These are phyloP conservation scores for Zosterops borbonicus DNA, from an alignment of 2,113 vertebrate genomes.

Conservation along the genomic window DNA sequence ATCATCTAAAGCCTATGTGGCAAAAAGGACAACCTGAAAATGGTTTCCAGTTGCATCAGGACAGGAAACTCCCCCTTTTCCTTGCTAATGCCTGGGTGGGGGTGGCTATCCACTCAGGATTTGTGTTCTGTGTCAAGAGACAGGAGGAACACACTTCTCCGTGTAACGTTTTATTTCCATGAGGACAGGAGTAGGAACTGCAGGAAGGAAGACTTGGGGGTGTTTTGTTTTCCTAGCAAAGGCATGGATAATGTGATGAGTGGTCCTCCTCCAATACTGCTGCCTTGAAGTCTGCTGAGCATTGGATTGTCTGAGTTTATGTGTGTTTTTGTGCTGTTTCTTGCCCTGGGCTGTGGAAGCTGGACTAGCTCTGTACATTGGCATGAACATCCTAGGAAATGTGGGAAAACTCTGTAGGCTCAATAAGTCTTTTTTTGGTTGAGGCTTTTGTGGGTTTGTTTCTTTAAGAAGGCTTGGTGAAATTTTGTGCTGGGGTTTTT, in stretches of 20 bases:
- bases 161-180: neutral
- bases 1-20: neutral
- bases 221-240: neutral
- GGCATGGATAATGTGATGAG: neutral
- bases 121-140: neutral
- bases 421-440: neutral
- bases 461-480: neutral
- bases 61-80: neutral
- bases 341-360: neutral
- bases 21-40: neutral
- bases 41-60: neutral
- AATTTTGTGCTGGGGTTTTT: neutral
- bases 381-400: neutral
- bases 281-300: neutral
- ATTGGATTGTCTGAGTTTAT: neutral
- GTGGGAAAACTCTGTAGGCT: neutral
- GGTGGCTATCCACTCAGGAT: neutral
- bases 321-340: neutral
- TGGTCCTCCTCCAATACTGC: rapidly evolving
- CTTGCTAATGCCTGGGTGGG: neutral
- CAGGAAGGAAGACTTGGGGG: neutral
- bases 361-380: neutral
- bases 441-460: neutral
- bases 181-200: neutral
- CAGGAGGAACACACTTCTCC: rapidly evolving